phyloP scores from a whole-genome alignment of 2,888 invertebrate genomes.

The Pristionchus entomophagus region DNA sequence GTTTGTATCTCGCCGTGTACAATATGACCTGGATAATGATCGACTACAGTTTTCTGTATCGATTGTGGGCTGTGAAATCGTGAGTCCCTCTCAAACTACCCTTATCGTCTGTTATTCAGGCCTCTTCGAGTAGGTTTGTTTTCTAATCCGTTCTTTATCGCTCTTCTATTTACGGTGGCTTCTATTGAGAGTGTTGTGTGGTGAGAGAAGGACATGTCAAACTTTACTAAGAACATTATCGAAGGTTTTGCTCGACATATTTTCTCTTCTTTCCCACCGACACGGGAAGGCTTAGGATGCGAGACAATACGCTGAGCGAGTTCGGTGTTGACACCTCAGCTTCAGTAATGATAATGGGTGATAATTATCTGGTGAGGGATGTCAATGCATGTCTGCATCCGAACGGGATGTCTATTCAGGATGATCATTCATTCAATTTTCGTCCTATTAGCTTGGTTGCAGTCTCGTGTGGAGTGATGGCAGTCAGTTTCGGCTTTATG shows the following conservation, averaged over 20 bases:
- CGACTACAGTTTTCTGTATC: slow-evolving; percentile 16
- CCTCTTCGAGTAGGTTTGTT: not conserved
- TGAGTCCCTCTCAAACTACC: not conserved
- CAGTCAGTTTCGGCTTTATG: not conserved
- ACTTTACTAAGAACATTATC: not conserved
- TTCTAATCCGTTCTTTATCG: not conserved
- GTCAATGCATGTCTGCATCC: too few species aligned
- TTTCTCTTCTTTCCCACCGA: not conserved
- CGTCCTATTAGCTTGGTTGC: not conserved
- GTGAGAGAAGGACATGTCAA: not conserved
- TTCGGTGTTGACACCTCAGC: not conserved
- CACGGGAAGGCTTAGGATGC: not conserved
- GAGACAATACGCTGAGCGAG: not conserved
- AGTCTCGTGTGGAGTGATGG: not conserved
- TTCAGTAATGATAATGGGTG: not conserved
- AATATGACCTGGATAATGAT: not conserved
- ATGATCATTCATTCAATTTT: not conserved
- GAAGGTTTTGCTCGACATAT: not conserved
- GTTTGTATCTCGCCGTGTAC: not conserved
- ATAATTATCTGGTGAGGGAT: slow-evolving; percentile 9
- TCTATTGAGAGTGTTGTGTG: not conserved
- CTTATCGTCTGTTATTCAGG: not conserved
- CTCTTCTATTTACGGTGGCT: not conserved
- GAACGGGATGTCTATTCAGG: not conserved
- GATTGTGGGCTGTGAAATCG: slow-evolving; percentile 11